Percentiles rank a stretch among this genome's conserved stretches.
Evolutionary conservation across 92 coral and sea anemone genomes (phyloP).

Genomic region (Epizoanthus stellaris): DNA sequence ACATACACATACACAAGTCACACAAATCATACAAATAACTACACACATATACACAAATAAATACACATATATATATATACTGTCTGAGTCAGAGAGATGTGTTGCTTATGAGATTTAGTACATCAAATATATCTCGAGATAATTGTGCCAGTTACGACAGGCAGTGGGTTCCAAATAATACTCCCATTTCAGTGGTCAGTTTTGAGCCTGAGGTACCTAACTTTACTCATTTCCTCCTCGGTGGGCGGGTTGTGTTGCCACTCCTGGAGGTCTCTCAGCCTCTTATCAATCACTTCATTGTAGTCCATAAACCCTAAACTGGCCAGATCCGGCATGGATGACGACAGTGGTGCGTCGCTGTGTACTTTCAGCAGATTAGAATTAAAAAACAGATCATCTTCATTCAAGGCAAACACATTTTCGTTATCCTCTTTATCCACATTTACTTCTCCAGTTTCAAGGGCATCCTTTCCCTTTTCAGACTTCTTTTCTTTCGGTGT

Average conservation of each 20-base stretch:
- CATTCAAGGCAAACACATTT: background rate
- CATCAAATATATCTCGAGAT: no score
- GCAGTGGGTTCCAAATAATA: no score
- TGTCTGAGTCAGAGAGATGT: no score
- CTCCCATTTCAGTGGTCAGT: constrained; percentile 5
- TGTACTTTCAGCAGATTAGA: constrained; percentile 72
- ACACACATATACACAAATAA: no score
- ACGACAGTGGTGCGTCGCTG: constrained; percentile 56
- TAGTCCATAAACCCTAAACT: constrained; percentile 89
- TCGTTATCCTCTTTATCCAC: constrained; percentile 26
- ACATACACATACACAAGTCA: no score
- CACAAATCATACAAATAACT: no score
- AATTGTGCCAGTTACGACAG: no score
- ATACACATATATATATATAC: no score
- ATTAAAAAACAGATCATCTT: constrained; percentile 67
- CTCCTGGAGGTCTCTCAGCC: constrained; percentile 69
- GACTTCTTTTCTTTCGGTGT: background rate
- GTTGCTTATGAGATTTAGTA: no score
- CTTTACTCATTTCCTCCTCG: constrained; percentile 81
- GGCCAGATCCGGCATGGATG: constrained; percentile 76
- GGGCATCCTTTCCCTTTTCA: background rate
- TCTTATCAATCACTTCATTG: constrained; percentile 79
- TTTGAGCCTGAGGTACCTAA: constrained; percentile 81
- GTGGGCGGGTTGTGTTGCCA: constrained; percentile 65
- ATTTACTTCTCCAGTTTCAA: constrained; percentile 18